Evolutionary conservation across 2,113 vertebrate genomes (phyloP), one percentile per base, ranked within the genome.

Genomic region (Calidris pugnax): DNA sequence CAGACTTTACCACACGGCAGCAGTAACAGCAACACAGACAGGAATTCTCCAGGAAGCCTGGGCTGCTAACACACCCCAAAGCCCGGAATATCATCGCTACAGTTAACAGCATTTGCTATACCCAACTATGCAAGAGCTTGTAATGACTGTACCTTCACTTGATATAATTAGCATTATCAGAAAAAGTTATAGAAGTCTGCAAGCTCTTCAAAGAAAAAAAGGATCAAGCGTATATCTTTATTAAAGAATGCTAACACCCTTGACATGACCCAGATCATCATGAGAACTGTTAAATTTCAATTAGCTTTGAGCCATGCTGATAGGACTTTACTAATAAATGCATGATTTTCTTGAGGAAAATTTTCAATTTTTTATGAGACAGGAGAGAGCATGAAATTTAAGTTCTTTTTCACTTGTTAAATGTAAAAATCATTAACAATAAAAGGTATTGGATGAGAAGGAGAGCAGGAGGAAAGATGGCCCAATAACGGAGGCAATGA

Each of bases 311-410:
- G 71, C 91, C 82, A 23, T 37, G 78, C 74, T 89, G 57, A 60
- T 39, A 90, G 78, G 50, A 43, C 74, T 91, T 96, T 24, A 32
- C 56, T 78, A 68, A 75, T 96, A 96, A 87, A 26, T 45, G 87
- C 57, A 45, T 66, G 66, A 66, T 72, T 87, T 93, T 92, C 94
- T 85, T n/a, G 24, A 91, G n/a, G 75, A 91, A 95, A 92, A 87
- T 26, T 27, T 94, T 93, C 77, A 68, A 76, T 62, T 87, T 89
- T 89, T 91, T 73, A 94, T 77, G 64, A 78, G 64, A 60, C 23
- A 37, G 84, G 39, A 82, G 51, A 73, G 12, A 93, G 73, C 62
- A 57, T 87, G 73, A 89, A 93, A 93, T 82, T 68, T 79, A 82
- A 79, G 50, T 64, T 48, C 51, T 60, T 83, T 92, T 89, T 75